Conservation (phyloP, 2,113 vertebrate species). For the Camelus bactrianus region DNA sequence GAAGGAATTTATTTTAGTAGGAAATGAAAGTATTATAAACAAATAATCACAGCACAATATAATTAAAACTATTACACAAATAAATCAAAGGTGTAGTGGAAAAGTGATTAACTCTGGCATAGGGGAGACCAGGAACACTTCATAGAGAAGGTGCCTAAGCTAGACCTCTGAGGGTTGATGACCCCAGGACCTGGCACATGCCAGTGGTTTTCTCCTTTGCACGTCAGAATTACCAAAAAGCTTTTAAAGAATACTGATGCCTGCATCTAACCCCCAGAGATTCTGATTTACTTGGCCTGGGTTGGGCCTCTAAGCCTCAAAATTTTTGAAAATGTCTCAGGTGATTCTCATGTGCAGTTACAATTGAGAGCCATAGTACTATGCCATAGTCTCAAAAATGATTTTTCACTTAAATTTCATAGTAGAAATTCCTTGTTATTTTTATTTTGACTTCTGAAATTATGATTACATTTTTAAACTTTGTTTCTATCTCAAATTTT, state of each 20-base stretch:
- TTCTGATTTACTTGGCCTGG: background rate
- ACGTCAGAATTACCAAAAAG: background rate
- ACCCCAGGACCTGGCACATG: background rate
- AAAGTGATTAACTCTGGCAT: background rate
- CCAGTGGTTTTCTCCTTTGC: background rate
- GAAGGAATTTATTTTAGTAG: conserved; percentile 30
- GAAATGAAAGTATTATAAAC: background rate
- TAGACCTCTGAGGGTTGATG: background rate
- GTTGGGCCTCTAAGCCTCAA: background rate
- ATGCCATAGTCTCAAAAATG: conserved; percentile 14
- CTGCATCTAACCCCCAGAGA: background rate
- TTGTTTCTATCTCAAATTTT: background rate
- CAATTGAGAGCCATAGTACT: background rate
- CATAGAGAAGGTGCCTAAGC: background rate
- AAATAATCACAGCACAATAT: background rate
- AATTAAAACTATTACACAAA: conserved; percentile 9
- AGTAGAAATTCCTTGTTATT: background rate
- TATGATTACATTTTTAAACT: background rate
- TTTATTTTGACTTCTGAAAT: conserved; percentile 51
- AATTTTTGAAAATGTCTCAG: background rate
- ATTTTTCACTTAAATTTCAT: conserved; percentile 44
- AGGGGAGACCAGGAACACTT: background rate
- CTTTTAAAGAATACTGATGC: background rate
- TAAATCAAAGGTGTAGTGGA: background rate
- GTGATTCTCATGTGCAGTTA: background rate